Base-by-base conservation (phyloP, 2,113 vertebrate species). In the Philantomba maxwellii region DNA sequence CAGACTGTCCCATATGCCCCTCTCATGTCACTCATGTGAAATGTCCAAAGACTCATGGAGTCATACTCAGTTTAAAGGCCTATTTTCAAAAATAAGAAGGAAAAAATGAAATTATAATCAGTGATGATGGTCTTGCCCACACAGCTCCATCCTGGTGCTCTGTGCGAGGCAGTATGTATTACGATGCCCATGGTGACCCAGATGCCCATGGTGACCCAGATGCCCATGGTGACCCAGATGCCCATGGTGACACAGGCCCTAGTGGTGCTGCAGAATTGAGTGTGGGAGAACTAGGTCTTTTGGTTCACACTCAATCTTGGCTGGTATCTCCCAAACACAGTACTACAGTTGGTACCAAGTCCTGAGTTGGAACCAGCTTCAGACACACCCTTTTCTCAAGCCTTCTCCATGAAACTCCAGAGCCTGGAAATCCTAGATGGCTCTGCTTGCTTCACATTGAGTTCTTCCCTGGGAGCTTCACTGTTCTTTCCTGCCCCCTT, bases 121-220 rank as follows among this genome's bases (percentile, higher is more conserved):
- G 0, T 62, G 64, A 21, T 16, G 6, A 8, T 2, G 0, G 5
- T 9, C 16, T 49, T 83, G 15, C 28, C 89, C 33, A 8, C 5
- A 12, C 25, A 1, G 1, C 36, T 84, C 43, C 45, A 28, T 53
- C 9, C 3, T 45, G 17, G 47, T n/a, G 45, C 26, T 4, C 4
- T 12, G 12, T 2, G 33, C 33, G 5, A 1, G 23, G 13, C 15
- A 49, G 3, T 28, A 49, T 28, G 10, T 2, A 15, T 6, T 26
- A 5, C 15, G 3, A 0, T 17, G 6, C 49, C 45, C 23, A 81
- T 21, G 11, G 3, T n/a, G 51, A 13, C 36, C 10, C 3, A 19
- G 36, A 13, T 45, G 6, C 49, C 45, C 23, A 81, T 21, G 11
- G 3, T n/a, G 51, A 13, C 36, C 10, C 3, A 19, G 3, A 0